These are phyloP conservation scores for Lepus europaeus DNA, from an alignment of 2,113 vertebrate genomes.

Conservation along the genomic window DNA sequence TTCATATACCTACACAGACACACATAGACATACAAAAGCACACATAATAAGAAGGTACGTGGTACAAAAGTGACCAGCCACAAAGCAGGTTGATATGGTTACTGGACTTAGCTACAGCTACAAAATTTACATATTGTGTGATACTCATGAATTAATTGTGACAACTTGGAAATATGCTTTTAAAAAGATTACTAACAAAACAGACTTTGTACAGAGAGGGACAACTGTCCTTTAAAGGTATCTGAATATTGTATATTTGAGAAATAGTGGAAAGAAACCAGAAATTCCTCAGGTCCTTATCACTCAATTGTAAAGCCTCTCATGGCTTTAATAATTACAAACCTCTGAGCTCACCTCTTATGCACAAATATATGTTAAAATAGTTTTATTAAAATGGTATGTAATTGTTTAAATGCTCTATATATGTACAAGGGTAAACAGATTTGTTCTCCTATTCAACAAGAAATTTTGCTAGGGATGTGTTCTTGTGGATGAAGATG, in stretches of 20 bases:
- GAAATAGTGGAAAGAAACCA: constrained; percentile 40
- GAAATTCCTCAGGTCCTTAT: neutral
- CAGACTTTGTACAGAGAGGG: neutral
- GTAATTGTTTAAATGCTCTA: neutral
- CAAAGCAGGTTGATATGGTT: neutral
- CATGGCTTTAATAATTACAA: neutral
- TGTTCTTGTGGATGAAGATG: neutral
- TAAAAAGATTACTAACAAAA: constrained; percentile 30
- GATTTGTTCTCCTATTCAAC: neutral
- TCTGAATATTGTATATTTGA: neutral
- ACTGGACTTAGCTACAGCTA: constrained; percentile 40
- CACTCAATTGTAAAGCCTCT: constrained; percentile 9
- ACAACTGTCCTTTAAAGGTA: neutral
- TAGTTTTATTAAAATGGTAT: neutral
- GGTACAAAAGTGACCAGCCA: constrained; percentile 26
- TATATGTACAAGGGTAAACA: neutral
- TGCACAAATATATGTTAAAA: constrained; percentile 13
- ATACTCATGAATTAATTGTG: constrained; percentile 45
- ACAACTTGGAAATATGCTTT: neutral
- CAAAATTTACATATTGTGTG: neutral
- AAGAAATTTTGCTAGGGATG: neutral
- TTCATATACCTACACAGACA: neutral
- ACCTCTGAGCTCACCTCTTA: neutral
- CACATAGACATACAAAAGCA: neutral
- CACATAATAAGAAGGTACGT: neutral